A percentile compares a stretch with the other conserved stretches of the same genome.
Conservation (phyloP, 2,113 vertebrate genomes). For the Thymallus thymallus region DNA sequence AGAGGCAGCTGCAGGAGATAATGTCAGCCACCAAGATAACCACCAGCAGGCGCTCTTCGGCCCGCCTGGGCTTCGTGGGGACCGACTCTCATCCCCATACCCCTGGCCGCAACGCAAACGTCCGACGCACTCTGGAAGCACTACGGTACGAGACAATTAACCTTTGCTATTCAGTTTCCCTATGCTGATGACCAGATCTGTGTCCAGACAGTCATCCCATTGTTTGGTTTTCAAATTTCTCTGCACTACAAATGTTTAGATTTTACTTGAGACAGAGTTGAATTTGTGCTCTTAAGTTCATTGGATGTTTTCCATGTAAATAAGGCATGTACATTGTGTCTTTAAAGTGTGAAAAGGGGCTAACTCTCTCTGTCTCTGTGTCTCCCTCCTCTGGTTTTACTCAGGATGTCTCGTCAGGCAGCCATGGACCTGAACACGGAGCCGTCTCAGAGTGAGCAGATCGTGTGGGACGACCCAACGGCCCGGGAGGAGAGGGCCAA, state of each 20-base stretch:
- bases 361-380: not conserved
- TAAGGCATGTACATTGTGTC: too few species aligned
- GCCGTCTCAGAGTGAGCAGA: constrained; percentile 95
- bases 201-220: too few species aligned
- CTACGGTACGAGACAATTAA: constrained; percentile 75
- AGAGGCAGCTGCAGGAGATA: constrained; percentile 92
- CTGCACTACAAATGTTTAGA: not conserved
- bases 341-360: too few species aligned
- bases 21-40: constrained; percentile 92
- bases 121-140: constrained; percentile 83
- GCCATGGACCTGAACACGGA: constrained; percentile 86
- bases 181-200: too few species aligned
- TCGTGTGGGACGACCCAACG: constrained; percentile 97
- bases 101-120: constrained; percentile 79
- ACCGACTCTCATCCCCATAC: constrained; percentile 77
- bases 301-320: too few species aligned
- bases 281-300: too few species aligned
- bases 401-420: constrained; percentile 82
- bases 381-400: not conserved
- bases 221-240: not conserved
- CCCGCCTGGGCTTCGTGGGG: constrained; percentile 70
- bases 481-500: constrained; percentile 92
- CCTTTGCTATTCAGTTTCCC: too few species aligned
- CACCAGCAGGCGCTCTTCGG: constrained; percentile 76
- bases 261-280: not conserved